Base-by-base conservation (phyloP, 53 echinoderm and acorn worm species). In the Arbacia lixula region DNA sequence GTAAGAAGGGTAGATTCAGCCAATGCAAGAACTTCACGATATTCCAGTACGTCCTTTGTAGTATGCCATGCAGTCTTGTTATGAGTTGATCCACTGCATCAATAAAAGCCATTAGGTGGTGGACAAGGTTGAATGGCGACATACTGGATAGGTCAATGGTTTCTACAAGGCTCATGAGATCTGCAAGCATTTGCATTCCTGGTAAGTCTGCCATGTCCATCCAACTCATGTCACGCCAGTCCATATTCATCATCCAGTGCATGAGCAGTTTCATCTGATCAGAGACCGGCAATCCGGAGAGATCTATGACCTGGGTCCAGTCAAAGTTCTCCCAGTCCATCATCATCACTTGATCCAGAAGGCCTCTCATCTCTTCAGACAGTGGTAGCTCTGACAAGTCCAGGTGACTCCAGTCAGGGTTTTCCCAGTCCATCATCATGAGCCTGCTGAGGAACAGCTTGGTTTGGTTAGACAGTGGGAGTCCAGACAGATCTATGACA, bases 291-390 rank as follows among this genome's bases (percentile, higher is more conserved):
- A 78, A 60, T 19, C n/a, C 30, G 26, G 78, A 78, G 1, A 78
- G 38, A 39, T 78, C 78, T 25, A 78, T 60, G 36, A 36, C 28
- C 11, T 39, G 21, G 49, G 10, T 26, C 71, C 71, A 71, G 60
- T 78, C 78, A 36, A 78, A 57, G 40, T 53, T 53, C 8, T 74
- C 53, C 77, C 77, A 81, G 50, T 81, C 64, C 64, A 49, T 81
- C 6, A 28, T 81, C 82, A 81, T 43, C 50, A 81, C n/a, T 17
- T 21, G 41, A 4, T 32, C 3, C 14, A 69, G 2, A 19, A 69
- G 28, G 25, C 36, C 20, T 36, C 21, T 33, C 14, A 51, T 52
- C 4, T 28, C 30, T 1, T 56, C 58, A 21, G 28, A 17, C 27
- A 78, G 30, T 25, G 77, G 77, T 32, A 56, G 36, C 2, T 27